phyloP scores from a whole-genome alignment of 2,888 invertebrate species.

The Galeopsomyia nigrocyanea region DNA sequence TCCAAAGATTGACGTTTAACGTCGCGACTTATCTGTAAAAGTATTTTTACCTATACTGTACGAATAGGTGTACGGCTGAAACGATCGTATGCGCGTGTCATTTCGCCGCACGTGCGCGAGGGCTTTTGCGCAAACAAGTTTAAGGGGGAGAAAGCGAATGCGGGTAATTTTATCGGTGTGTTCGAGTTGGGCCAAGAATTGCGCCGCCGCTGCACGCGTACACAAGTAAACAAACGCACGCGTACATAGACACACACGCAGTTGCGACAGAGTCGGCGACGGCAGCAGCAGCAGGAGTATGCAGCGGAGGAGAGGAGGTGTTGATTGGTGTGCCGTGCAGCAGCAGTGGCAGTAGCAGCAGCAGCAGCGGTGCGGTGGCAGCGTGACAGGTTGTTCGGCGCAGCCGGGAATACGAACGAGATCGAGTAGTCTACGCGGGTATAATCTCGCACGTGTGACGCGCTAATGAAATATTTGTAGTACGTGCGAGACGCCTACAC shows the following conservation, averaged over 20 bases:
- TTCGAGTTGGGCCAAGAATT: too few species aligned
- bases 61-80: too few species aligned
- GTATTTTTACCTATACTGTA: too few species aligned
- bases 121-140: background rate
- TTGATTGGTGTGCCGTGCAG: slow-evolving; percentile 20
- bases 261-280: too few species aligned
- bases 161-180: background rate
- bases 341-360: too few species aligned
- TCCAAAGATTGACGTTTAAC: slow-evolving; percentile 2
- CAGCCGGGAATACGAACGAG: slow-evolving; percentile 40
- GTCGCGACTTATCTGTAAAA: background rate
- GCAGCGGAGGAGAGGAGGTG: slow-evolving; percentile 27
- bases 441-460: slow-evolving; percentile 53
- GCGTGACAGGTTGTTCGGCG: slow-evolving; percentile 3
- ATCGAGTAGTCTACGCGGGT: slow-evolving; percentile 14
- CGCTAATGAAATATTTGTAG: slow-evolving; percentile 59
- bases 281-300: too few species aligned
- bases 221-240: too few species aligned
- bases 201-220: too few species aligned
- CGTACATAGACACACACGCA: too few species aligned
- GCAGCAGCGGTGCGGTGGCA: background rate
- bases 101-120: too few species aligned
- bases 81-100: too few species aligned
- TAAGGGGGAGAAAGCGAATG: background rate
- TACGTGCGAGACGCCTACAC: slow-evolving; percentile 46